Evolutionary conservation across 2,113 vertebrate genomes (phyloP), one percentile per base, ranked within the genome.

Genomic region (Scolopax mira): DNA sequence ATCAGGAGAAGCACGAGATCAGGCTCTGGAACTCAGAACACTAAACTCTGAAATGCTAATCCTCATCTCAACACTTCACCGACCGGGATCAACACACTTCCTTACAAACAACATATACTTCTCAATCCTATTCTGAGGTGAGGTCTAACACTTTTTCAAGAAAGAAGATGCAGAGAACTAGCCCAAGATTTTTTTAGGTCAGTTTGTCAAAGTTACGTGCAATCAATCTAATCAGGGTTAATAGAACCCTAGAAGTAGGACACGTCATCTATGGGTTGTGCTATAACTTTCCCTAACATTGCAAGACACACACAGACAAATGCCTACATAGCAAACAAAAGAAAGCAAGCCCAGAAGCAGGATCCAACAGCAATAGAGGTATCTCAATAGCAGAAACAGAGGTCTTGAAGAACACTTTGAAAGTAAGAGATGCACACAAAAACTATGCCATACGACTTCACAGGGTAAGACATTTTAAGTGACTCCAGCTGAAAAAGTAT

Each of bases 181-280:
- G 31, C 10, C 15, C 17, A 54, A 54, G 19, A 3, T 11, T 85
- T 60, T 72, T 74, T 85, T 64, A 61, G 9, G 10, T 54, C 5
- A 13, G 7, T 37, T 33, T 73, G 35, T 11, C 10, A 35, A 46
- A 80, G 9, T 33, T 58, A 13, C n/a, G 75, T 44, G 16, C 39
- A 62, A 35, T 10, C 12, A 61, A n/a, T 69, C 22, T 8, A 42
- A 9, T 24, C 15, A 0, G 3, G 9, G 22, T 52, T 65, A 88
- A 69, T 2, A 49, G 37, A 60, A 58, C 7, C 28, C 7, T 57
- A 70, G 13, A 28, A 37, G 24, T 5, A 64, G 17, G 18, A 24
- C 14, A 11, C 0, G 0, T 65, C 44, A 52, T 19, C 17, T 55
- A 28, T 1, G 13, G 11, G 9, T 27, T 72, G 6, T 48, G 33